These are phyloP conservation scores for Scytalopus superciliaris DNA, from an alignment of 2,113 vertebrate genomes.

Conservation along the genomic window DNA sequence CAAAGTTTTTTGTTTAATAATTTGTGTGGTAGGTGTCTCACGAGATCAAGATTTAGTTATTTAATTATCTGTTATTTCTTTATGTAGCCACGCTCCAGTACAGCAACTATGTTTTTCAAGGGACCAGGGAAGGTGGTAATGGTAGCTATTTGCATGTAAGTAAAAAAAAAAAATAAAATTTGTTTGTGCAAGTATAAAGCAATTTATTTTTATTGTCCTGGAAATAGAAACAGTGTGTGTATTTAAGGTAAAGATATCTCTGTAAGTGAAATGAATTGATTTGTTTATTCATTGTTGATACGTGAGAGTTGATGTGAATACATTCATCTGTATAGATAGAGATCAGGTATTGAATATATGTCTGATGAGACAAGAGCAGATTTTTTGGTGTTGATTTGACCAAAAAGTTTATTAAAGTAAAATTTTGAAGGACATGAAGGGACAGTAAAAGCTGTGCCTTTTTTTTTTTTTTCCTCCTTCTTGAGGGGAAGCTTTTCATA, in stretches of 20 bases:
- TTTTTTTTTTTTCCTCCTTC: background rate
- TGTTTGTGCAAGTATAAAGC: background rate
- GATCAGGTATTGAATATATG: background rate
- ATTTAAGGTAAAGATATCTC: background rate
- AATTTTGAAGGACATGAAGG: background rate
- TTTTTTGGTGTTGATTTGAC: background rate
- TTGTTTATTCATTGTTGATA: background rate
- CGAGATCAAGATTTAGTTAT: background rate
- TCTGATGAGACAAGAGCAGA: background rate
- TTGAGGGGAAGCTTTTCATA: background rate
- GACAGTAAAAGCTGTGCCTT: background rate
- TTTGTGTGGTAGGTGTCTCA: background rate
- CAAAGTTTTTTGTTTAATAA: background rate
- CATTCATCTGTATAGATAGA: background rate
- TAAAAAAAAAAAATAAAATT: slow-evolving; percentile 33
- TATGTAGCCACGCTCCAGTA: slow-evolving; percentile 87
- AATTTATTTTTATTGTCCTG: background rate
- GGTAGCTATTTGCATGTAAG: slow-evolving; percentile 99
- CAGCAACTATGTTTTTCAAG: slow-evolving; percentile 85
- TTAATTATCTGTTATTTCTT: slow-evolving; percentile 33
- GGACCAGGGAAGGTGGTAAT: slow-evolving; percentile 97
- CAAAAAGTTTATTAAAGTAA: background rate
- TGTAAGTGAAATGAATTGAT: background rate
- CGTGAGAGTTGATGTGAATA: background rate
- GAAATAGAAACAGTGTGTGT: background rate